Evolutionary conservation across 2,888 invertebrate species (phyloP), one percentile per base, ranked within the genome.

Genomic region (Aplocera efformata): DNA sequence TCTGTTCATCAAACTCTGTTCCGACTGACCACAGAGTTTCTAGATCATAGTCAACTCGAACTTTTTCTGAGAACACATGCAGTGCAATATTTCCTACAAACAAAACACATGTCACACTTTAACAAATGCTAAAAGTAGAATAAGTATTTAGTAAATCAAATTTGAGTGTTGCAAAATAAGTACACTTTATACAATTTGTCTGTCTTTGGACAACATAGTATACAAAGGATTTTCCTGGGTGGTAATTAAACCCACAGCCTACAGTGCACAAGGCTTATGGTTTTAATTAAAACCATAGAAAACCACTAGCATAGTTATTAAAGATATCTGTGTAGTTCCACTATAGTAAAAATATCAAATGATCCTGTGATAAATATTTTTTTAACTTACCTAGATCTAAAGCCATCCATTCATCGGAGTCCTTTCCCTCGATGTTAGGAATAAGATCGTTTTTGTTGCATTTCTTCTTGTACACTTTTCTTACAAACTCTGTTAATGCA

Each of bases 1-100:
- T 90, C 67, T 93, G 89, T 27, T 91, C 90, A 76, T 98, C 98
- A 88, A 90, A 95, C 63, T 95, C 90, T 0, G 92, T 80, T 1
- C 98, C 98, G 9, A 97, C 91, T 24, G 95, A 90, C 98, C 98
- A 98, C 22, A 98, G 80, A 0, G 94, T 94, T 77, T 98, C 98
- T 50, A 98, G 88, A 78, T 98, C 97, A 74, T 97, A 98, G 4
- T 85, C 67, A 50, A 88, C 77, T 56, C 98, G 89, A 1, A 91
- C 89, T 53, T 91, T 88, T 7, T 89, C 88, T 20, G 93, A 92
- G 77, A 98, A 96, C 54, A 98, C 91, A 66, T 98, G 98, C 21
- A 98, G 78, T 3, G 95, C 95, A 60, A 98, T 97, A 70, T 98
- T 98, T 48, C 96, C 97, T 96, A 78, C 22, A 90, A 89, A 53